Evolutionary conservation across 1,140 invertebrate genomes (phyloP).

Genomic region (Drosophila rufa): DNA sequence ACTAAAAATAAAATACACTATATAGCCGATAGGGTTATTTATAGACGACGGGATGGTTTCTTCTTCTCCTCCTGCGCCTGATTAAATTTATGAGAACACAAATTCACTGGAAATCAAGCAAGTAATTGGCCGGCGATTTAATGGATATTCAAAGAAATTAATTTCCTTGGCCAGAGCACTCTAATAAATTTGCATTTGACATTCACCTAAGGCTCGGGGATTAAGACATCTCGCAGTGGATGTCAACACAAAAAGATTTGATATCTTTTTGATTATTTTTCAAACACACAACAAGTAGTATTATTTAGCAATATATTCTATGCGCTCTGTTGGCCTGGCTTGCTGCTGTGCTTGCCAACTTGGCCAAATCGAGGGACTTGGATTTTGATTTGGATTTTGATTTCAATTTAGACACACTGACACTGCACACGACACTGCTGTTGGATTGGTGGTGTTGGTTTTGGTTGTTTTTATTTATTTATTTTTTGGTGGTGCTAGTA

Average conservation of each 20-base stretch:
- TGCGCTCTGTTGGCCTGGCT: constrained; percentile 47
- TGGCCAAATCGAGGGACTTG: constrained; percentile 28
- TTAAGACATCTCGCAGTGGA: constrained; percentile 29
- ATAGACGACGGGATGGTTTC: constrained; percentile 11
- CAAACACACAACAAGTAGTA: constrained; percentile 19
- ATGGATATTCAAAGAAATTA: constrained; percentile 39
- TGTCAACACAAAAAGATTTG: constrained; percentile 45
- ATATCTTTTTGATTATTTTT: constrained; percentile 47
- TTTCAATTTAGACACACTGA: constrained; percentile 39
- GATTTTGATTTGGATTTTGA: not conserved
- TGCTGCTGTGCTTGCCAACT: constrained; percentile 10
- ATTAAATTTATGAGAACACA: constrained; percentile 31
- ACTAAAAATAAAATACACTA: constrained; percentile 26
- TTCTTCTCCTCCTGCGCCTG: constrained; percentile 4
- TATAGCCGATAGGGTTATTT: constrained; percentile 20
- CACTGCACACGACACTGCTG: constrained; percentile 41
- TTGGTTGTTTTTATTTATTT: constrained; percentile 1
- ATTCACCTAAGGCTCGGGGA: constrained; percentile 33
- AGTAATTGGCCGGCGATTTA: constrained; percentile 23
- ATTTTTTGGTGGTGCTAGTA: constrained; percentile 16
- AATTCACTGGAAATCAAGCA: constrained; percentile 16
- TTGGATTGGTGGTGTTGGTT: constrained; percentile 14
- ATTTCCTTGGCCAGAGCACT: constrained; percentile 31
- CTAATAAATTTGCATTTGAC: constrained; percentile 51
- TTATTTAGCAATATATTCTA: constrained; percentile 32